Base-by-base conservation (phyloP, 1,140 invertebrate genomes). In the Euura lappo region DNA sequence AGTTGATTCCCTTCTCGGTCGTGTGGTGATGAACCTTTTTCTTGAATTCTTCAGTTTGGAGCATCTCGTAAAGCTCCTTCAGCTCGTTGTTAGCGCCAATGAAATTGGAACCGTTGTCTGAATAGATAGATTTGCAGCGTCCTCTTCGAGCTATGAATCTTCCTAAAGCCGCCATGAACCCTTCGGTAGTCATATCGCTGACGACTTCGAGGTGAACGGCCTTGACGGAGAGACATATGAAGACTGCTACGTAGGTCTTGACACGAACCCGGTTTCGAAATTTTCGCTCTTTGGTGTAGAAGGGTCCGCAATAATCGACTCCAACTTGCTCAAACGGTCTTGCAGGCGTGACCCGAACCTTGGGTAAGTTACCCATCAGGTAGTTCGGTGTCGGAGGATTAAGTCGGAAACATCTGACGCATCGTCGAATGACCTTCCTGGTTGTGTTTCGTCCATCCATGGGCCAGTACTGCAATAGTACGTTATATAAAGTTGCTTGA, bases 301-400 rank as follows among this genome's bases (percentile, higher is more conserved):
- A 51, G 6, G 2, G 47, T 8, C 47, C 47, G 47, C 47, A 51
- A 51, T 51, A 51, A 47, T 79, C 76, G 1, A 77, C 71, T 10
- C 78, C 72, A n/a, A n/a, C 42, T 8, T 46, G 67, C 8, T 45
- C 11, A 72, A 78, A 78, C 2, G 77, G 47, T 3, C 64, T 60
- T 10, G 68, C 64, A n/a, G 68, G 67, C 42, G 45, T 74, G 2
- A 78, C 73, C n/a, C 72, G 65, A 13, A 46, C n/a, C 45, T 2
- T 8, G 2, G 79, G 78, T 51, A 81, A 69, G 44, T 78, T 70
- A 13, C 77, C 77, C 78, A 80, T 80, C 5, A 79, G 65, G 28
- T 28, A 28, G 28, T 28, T 28, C 28, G 28, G 28, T 28, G 28
- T 28, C 28, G 28, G 28, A 28, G 74, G 70, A 6, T 43, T 68